These are phyloP conservation scores for Eremophila alpestris DNA, from an alignment of 2,797 vertebrate genomes.

Conservation along the genomic window DNA sequence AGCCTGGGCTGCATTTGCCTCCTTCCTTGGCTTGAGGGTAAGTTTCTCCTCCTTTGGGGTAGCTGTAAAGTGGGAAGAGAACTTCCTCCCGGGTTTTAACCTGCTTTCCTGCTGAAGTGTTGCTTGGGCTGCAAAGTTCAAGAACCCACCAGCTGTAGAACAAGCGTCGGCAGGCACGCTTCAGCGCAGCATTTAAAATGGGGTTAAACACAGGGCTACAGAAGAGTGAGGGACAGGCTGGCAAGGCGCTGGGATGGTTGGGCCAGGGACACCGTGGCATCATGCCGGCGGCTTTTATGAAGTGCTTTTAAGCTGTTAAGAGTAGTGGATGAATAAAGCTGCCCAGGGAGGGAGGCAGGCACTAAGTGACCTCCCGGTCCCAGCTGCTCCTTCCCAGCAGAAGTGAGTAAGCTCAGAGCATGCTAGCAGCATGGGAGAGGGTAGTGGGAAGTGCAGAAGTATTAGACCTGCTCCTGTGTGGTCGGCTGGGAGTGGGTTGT, in stretches of 20 bases:
- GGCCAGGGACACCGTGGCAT: background rate
- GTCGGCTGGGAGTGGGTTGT: rapidly evolving
- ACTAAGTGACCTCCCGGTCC: background rate
- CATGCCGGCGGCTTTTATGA: rapidly evolving
- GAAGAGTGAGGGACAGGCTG: background rate
- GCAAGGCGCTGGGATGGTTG: background rate
- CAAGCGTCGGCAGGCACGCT: background rate
- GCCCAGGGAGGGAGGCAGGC: background rate
- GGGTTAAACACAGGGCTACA: background rate
- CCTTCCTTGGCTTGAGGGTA: constrained; percentile 67
- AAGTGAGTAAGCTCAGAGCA: background rate
- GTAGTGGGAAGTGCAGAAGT: background rate
- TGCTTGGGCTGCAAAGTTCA: background rate
- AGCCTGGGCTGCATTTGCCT: constrained; percentile 56
- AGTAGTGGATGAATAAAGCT: background rate
- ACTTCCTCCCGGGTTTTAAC: background rate
- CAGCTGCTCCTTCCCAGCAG: background rate
- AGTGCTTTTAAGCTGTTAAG: background rate
- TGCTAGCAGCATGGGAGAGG: background rate
- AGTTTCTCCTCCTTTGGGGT: constrained; percentile 25
- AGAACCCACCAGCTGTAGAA: background rate
- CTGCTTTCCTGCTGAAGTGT: background rate
- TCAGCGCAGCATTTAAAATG: background rate
- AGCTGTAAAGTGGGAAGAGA: background rate
- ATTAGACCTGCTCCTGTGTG: background rate